Base-by-base conservation (phyloP, 2,113 vertebrate species). In the Neodon shergylaensis region DNA sequence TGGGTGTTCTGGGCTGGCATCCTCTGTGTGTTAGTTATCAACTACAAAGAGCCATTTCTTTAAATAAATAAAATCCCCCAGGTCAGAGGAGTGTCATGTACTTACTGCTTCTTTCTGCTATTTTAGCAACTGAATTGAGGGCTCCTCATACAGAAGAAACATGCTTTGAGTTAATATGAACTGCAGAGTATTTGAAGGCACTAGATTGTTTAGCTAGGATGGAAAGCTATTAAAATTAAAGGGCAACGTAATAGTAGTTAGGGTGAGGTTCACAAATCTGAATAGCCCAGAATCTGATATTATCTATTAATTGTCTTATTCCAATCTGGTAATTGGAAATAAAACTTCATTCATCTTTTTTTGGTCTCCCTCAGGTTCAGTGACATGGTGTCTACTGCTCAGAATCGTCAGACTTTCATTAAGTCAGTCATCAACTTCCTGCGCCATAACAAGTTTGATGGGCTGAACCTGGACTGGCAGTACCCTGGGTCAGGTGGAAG, bases 401-500 rank as follows among this genome's bases (percentile, higher is more conserved):
- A 97, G 73, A 99, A 94, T 77, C 98, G 98, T 5, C 97, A 97
- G 82, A 95, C 93, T 33, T 99, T 99, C 98, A 99, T 99, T 94
- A 73, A 33, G 5, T 99, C 98, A 0, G 98, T 98, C 90, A 98
- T 99, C 97, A 98, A 9, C 76, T 99, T 98, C 97, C 98, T 99
- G 90, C 98, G 97, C 26, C 89, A 96, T 63, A 96, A 99, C 65
- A 97, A 97, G 3, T 99, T 99, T 97, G 99, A 99, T 3, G 99
- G 99, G 3, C n/a, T 99, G 89, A 99, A 99, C 82, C 70, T 99
- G 52, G 99, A 98, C 91, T 99, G 99, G 99, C 98, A 99, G 91
- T 99, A 99, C 74, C 99, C 99, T 26, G 99, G 98, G 26, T 98
- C 98, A 22, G 98, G 98, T 24, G 99, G 99, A 42, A 99, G 99